phyloP scores from a whole-genome alignment of 2,113 vertebrate genomes.

The Elgaria multicarinata region DNA sequence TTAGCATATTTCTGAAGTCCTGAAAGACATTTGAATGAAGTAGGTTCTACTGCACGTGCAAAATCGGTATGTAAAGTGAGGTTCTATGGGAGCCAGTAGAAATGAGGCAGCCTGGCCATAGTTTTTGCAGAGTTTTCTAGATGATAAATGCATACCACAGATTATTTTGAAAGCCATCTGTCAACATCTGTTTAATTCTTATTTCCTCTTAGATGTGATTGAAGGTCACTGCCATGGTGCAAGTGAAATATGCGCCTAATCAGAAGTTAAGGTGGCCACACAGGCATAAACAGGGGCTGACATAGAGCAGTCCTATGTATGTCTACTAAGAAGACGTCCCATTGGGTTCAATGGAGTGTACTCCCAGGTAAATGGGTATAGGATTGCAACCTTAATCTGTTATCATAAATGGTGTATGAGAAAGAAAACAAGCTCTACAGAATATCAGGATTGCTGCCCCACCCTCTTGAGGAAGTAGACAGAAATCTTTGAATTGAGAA shows the following conservation, averaged over 20 bases:
- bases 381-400: too few species aligned
- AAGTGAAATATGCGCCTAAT: background rate
- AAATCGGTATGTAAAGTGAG: background rate
- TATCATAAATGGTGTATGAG: too few species aligned
- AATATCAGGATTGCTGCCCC: too few species aligned
- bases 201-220: background rate
- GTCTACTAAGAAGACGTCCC: too few species aligned
- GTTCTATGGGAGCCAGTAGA: background rate
- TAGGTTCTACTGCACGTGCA: background rate
- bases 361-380: background rate
- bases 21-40: conserved; percentile 25
- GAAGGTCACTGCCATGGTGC: background rate
- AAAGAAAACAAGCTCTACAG: too few species aligned
- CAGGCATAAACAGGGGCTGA: background rate
- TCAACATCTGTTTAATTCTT: background rate
- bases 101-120: background rate
- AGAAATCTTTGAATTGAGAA: conserved; percentile 34
- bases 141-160: background rate
- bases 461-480: background rate
- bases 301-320: background rate
- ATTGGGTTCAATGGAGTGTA: too few species aligned
- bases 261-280: conserved; percentile 2
- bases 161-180: background rate
- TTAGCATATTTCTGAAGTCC: conserved; percentile 12
- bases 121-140: background rate